Evolutionary conservation across 2,113 vertebrate species (phyloP).

Genomic region (Hystrix brachyura): DNA sequence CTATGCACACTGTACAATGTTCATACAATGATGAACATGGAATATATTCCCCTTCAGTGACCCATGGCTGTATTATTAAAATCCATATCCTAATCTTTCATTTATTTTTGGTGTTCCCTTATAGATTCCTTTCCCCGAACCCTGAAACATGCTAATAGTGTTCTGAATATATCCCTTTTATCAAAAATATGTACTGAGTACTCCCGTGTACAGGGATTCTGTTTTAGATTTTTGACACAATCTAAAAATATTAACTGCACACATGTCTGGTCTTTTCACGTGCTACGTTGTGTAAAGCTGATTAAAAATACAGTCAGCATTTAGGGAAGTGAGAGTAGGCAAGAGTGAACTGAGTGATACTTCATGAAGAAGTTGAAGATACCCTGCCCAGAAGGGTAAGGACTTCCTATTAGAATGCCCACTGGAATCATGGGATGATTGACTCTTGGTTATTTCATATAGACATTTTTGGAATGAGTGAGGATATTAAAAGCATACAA

Average conservation of each 20-base stretch:
- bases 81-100: background rate
- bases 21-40: background rate
- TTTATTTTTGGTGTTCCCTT: slow-evolving; percentile 1
- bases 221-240: background rate
- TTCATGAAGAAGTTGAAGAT: background rate
- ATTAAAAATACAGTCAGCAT: background rate
- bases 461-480: background rate
- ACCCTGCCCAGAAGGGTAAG: background rate
- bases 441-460: background rate
- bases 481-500: background rate
- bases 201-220: background rate
- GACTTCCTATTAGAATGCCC: background rate
- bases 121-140: background rate
- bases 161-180: background rate
- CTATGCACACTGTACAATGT: too few species aligned
- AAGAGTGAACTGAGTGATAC: background rate
- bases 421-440: background rate
- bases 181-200: background rate
- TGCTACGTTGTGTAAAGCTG: background rate
- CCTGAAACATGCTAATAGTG: background rate
- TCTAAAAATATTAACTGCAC: background rate
- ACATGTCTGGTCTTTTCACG: background rate
- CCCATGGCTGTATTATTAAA: background rate
- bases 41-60: background rate
- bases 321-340: background rate